Evolutionary conservation across 2,797 vertebrate genomes (phyloP).

Genomic region (Fistularia commersonii): DNA sequence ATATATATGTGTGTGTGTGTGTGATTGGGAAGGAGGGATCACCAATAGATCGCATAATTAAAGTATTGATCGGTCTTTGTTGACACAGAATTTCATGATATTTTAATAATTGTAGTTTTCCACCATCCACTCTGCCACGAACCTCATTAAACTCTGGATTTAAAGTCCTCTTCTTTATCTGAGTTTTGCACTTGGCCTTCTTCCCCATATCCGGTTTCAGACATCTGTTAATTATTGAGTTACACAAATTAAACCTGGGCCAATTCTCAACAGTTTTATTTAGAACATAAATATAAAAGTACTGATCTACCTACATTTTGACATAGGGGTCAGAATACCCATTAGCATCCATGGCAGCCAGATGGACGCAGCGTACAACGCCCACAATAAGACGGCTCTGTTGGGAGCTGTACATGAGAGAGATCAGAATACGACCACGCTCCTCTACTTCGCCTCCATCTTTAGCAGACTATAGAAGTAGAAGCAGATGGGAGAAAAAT

Average conservation of each 20-base stretch:
- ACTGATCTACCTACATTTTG: slow-evolving; percentile 81
- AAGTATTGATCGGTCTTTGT: background rate
- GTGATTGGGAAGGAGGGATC: too few species aligned
- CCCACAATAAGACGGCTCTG: slow-evolving; percentile 88
- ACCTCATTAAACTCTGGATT: slow-evolving; percentile 99
- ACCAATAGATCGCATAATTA: too few species aligned
- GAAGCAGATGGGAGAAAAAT: slow-evolving; percentile 2
- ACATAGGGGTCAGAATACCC: slow-evolving; percentile 97
- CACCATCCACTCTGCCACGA: slow-evolving; percentile 12
- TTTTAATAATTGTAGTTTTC: background rate
- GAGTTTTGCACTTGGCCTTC: slow-evolving; percentile 96
- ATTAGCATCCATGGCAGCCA: slow-evolving; percentile 96
- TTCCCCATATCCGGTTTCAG: slow-evolving; percentile 98
- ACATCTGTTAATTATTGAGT: slow-evolving; percentile 68
- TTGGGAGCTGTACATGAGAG: slow-evolving; percentile 93
- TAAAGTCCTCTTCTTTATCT: slow-evolving; percentile 97
- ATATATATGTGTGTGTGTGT: too few species aligned
- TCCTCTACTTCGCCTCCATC: slow-evolving; percentile 86
- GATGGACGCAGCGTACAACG: slow-evolving; percentile 90
- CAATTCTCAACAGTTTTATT: background rate
- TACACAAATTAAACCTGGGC: background rate
- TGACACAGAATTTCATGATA: background rate
- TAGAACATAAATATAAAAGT: background rate
- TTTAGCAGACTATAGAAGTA: slow-evolving; percentile 68
- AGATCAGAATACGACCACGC: slow-evolving; percentile 90